A percentile compares a stretch with the other conserved stretches of the same genome.
Evolutionary conservation across 1,140 invertebrate species (phyloP).

Genomic region (Calephelis nemesis): DNA sequence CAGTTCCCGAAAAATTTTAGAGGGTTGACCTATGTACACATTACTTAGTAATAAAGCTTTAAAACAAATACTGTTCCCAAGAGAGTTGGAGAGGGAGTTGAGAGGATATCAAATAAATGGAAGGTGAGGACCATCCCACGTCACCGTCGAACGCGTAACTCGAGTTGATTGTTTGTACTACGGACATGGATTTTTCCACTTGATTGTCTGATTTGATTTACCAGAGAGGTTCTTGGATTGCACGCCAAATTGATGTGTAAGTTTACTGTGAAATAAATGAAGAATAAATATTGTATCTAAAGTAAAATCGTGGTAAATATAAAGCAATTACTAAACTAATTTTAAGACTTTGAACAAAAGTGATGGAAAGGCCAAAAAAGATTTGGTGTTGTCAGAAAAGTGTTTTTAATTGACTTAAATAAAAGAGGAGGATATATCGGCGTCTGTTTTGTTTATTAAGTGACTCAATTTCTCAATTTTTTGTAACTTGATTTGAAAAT

Average conservation of each 20-base stretch:
- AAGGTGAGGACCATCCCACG: slow-evolving; percentile 57
- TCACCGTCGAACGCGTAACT: slow-evolving; percentile 64
- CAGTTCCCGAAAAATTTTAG: slow-evolving; percentile 55
- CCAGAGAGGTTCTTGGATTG: slow-evolving; percentile 59
- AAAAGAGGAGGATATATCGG: no score
- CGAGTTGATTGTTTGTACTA: slow-evolving; percentile 74
- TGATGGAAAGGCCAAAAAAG: no score
- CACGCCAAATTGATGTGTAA: slow-evolving; percentile 44
- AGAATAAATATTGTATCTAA: not conserved
- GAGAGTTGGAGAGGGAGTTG: slow-evolving; percentile 42
- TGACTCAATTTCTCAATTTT: no score
- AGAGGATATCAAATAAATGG: slow-evolving; percentile 64
- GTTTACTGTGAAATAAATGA: slow-evolving; percentile 11
- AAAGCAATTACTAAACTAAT: no score
- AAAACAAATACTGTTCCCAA: slow-evolving; percentile 71
- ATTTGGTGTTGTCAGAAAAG: no score
- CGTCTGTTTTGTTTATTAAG: no score
- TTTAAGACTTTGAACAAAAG: no score
- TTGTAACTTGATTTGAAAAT: no score
- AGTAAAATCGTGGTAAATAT: not conserved
- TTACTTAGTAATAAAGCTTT: slow-evolving; percentile 78
- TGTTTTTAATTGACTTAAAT: no score
- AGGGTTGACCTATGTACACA: slow-evolving; percentile 76
- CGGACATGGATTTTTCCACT: slow-evolving; percentile 75
- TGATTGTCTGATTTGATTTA: slow-evolving; percentile 78